phyloP scores from a whole-genome alignment of 2,888 invertebrate genomes.

The Cataglyphis rosenhaueri region DNA sequence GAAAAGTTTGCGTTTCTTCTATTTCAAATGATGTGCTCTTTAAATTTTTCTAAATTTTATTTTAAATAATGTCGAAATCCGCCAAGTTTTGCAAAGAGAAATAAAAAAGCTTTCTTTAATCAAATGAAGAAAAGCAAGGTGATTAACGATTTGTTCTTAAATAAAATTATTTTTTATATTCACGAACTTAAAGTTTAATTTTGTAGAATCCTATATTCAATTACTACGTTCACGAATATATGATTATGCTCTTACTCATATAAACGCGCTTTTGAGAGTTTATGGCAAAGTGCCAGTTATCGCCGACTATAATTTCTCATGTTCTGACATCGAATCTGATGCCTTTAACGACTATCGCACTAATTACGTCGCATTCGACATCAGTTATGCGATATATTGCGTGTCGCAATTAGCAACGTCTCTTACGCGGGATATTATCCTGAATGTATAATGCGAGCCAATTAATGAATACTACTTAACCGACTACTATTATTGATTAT shows the following conservation, averaged over 20 bases:
- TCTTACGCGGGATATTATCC: slow-evolving; percentile 63
- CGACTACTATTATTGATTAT: slow-evolving; percentile 32
- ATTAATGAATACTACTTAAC: slow-evolving; percentile 29
- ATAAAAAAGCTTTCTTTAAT: neutral
- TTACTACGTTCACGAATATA: neutral
- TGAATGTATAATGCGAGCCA: slow-evolving; percentile 40
- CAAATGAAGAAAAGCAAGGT: neutral
- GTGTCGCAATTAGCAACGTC: slow-evolving; percentile 64
- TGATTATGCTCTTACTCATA: neutral
- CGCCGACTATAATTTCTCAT: slow-evolving; percentile 44
- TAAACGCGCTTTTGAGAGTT: slow-evolving; percentile 1
- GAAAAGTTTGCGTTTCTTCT: neutral
- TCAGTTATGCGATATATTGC: slow-evolving; percentile 64
- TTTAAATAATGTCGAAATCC: slow-evolving; percentile 13
- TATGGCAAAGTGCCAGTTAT: slow-evolving; percentile 8
- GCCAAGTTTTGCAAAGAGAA: neutral
- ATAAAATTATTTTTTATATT: neutral
- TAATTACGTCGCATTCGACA: slow-evolving; percentile 68
- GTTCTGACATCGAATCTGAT: slow-evolving; percentile 33
- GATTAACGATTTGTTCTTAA: neutral
- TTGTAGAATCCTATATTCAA: neutral
- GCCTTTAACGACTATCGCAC: slow-evolving; percentile 46
- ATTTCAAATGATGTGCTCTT: neutral
- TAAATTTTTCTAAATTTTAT: neutral
- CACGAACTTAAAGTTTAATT: neutral